Conservation (phyloP, 37 sponge, comb jelly and placozoan species). For the Spongilla lacustris region DNA sequence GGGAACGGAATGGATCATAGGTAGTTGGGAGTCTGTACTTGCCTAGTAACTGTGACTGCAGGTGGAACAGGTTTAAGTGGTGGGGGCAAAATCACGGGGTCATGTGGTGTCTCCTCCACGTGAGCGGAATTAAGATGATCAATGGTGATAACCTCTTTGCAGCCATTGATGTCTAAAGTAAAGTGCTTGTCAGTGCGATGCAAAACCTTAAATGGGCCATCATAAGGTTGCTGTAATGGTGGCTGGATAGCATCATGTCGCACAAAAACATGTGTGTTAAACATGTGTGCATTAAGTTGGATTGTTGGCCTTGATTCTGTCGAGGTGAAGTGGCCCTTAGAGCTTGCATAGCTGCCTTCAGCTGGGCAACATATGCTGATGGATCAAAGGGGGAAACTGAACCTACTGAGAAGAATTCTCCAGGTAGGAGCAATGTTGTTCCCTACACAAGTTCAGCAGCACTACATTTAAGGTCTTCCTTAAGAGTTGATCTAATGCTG, state of each 20-base stretch:
- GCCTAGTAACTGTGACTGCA: background rate
- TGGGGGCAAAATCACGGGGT: no score
- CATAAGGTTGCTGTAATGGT: slow-evolving; percentile 45
- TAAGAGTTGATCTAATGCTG: slow-evolving; percentile 39
- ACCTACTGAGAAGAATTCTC: slow-evolving; percentile 24
- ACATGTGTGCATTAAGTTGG: background rate
- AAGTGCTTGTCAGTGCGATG: slow-evolving; percentile 21
- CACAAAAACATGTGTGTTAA: slow-evolving; percentile 31
- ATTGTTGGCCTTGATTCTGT: background rate
- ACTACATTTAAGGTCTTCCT: slow-evolving; percentile 49
- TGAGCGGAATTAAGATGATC: slow-evolving; percentile 50
- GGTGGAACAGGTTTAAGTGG: background rate
- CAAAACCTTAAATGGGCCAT: slow-evolving; percentile 45
- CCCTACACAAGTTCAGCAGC: slow-evolving; percentile 54
- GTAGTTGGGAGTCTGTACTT: background rate
- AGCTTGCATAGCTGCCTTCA: slow-evolving; percentile 23
- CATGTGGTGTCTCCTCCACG: background rate
- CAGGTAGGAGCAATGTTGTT: slow-evolving; percentile 37
- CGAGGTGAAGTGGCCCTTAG: background rate
- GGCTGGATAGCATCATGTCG: slow-evolving; percentile 23
- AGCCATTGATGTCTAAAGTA: slow-evolving; percentile 25
- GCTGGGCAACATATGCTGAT: slow-evolving; percentile 1
- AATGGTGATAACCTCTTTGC: background rate
- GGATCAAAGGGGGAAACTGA: background rate
- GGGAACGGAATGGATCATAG: background rate